Conservation (phyloP, 2,797 vertebrate species). For the Myripristis jacobus region DNA sequence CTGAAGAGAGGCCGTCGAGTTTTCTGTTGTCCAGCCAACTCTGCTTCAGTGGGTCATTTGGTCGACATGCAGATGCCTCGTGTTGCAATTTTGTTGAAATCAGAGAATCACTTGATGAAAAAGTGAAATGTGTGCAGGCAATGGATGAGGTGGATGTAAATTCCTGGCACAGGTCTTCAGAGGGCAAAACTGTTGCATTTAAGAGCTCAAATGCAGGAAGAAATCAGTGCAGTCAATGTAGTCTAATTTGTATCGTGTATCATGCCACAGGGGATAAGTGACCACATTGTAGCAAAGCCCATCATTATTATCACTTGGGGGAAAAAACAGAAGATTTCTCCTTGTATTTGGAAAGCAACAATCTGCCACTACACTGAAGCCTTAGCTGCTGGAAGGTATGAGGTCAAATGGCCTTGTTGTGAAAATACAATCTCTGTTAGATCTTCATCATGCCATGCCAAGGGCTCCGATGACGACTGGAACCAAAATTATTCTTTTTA, state of each 20-base stretch:
- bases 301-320: neutral
- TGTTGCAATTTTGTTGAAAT: constrained; percentile 11
- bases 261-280: neutral
- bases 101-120: constrained; percentile 8
- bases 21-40: neutral
- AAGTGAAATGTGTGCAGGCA: constrained; percentile 15
- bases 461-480: constrained; percentile 9
- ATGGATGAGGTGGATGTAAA: constrained; percentile 38
- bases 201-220: constrained; percentile 47
- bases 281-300: neutral
- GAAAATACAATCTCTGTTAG: constrained; percentile 18
- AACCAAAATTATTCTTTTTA: neutral
- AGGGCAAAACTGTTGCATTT: constrained; percentile 37
- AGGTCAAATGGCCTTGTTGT: constrained; percentile 6
- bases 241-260: neutral
- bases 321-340: constrained; percentile 35
- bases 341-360: constrained; percentile 51
- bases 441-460: constrained; percentile 50
- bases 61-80: constrained; percentile 48
- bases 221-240: constrained; percentile 11
- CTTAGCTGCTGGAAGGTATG: constrained; percentile 31
- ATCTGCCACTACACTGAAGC: constrained; percentile 18
- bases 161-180: constrained; percentile 43
- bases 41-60: constrained; percentile 5
- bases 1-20: constrained; percentile 2